Evolutionary conservation across 2,888 invertebrate species (phyloP).

Genomic region (Shargacucullia verbasci): DNA sequence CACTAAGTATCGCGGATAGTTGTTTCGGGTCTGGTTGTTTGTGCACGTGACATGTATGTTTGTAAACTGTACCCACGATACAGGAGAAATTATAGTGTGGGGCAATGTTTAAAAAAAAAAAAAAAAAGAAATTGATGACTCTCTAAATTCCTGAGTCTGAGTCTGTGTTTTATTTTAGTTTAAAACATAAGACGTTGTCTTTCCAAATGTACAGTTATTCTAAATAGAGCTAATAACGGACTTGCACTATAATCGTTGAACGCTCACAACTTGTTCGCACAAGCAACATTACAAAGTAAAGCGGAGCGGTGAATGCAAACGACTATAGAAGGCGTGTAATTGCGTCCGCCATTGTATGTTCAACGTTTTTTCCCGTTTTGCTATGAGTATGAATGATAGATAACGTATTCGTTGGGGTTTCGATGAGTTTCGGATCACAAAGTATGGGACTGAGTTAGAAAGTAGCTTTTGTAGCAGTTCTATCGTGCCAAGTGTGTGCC

Average conservation of each 20-base stretch:
- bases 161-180: no score
- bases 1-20: no score
- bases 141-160: no score
- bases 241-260: conserved; percentile 7
- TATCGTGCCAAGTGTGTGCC: conserved; percentile 19
- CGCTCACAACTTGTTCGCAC: conserved; percentile 25
- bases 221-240: not conserved
- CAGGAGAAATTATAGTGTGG: no score
- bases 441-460: conserved; percentile 11
- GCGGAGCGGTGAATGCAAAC: conserved; percentile 68
- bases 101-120: no score
- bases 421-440: conserved; percentile 42
- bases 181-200: no score
- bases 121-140: no score
- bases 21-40: no score
- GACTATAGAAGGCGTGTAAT: conserved; percentile 69
- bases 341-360: conserved; percentile 67
- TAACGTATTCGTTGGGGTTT: conserved; percentile 43
- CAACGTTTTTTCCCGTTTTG: conserved; percentile 51
- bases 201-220: no score
- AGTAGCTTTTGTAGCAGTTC: conserved; percentile 30
- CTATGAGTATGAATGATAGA: conserved; percentile 42
- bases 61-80: no score
- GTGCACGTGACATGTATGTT: no score
- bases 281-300: conserved; percentile 66